Percentiles rank a stretch among this genome's conserved stretches.
phyloP scores from a whole-genome alignment of 2,888 invertebrate genomes.

The Petrolisthes cinctipes region DNA sequence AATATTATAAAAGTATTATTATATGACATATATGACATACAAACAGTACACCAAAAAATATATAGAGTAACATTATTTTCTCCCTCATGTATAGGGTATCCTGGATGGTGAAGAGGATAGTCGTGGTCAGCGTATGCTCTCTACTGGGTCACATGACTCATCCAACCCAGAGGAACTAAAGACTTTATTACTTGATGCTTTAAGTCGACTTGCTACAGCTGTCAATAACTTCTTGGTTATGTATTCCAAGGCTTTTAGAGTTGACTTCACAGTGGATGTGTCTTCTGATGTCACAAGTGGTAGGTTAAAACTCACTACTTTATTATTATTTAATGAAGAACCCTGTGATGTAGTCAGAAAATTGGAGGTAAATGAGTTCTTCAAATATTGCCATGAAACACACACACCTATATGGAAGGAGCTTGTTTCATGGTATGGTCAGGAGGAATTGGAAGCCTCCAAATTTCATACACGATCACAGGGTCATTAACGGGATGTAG shows the following conservation, averaged over 20 bases:
- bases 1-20: background rate
- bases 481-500: too few relatives aligned
- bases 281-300: constrained; percentile 66
- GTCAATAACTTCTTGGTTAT: constrained; percentile 78
- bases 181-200: constrained; percentile 51
- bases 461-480: too few relatives aligned
- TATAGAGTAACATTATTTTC: background rate
- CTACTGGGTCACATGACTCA: constrained; percentile 56
- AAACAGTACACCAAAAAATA: background rate
- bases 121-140: constrained; percentile 37
- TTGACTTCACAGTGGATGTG: constrained; percentile 79
- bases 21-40: background rate
- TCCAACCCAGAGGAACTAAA: constrained; percentile 52
- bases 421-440: too few relatives aligned
- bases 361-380: too few relatives aligned
- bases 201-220: constrained; percentile 51
- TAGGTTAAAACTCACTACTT: background rate
- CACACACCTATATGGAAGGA: too few relatives aligned
- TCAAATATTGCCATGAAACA: too few relatives aligned
- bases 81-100: constrained; percentile 44
- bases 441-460: too few relatives aligned
- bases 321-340: background rate
- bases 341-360: too few relatives aligned
- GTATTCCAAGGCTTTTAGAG: constrained; percentile 86
- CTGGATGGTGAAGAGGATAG: constrained; percentile 63